A percentile compares a stretch with the other conserved stretches of the same genome.
phyloP scores from a whole-genome alignment of 2,888 invertebrate genomes.

The Sminthurides aquaticus region DNA sequence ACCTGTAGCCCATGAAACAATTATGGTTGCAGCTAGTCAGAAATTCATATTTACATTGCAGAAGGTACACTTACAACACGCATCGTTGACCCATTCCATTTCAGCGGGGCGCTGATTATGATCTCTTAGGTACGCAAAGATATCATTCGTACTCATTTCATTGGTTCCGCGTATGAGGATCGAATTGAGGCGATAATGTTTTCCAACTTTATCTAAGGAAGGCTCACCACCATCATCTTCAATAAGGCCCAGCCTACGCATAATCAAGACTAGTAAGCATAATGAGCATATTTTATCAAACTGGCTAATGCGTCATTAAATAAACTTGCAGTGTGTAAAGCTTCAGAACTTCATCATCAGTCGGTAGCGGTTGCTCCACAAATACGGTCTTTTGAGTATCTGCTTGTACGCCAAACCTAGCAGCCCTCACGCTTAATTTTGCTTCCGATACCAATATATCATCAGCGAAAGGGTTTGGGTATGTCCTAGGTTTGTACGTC shows the following conservation, averaged over 20 bases:
- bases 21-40: neutral
- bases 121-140: conserved; percentile 69
- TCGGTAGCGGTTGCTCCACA: conserved; percentile 10
- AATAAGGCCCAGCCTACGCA: conserved; percentile 32
- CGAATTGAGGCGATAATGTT: conserved; percentile 62
- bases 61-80: conserved; percentile 57
- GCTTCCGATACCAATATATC: conserved; percentile 21
- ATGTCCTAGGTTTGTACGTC: conserved; percentile 23
- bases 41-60: neutral
- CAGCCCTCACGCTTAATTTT: conserved; percentile 35
- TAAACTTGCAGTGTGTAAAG: conserved; percentile 10
- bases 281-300: neutral
- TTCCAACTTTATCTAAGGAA: conserved; percentile 45
- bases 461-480: conserved; percentile 33
- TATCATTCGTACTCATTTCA: conserved; percentile 67
- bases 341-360: conserved; percentile 8
- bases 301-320: neutral
- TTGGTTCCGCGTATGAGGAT: conserved; percentile 68
- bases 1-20: conserved; percentile 23
- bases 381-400: too few relatives aligned
- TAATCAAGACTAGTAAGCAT: neutral
- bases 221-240: conserved; percentile 33
- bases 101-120: conserved; percentile 59
- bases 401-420: conserved; percentile 30
- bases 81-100: conserved; percentile 73